A percentile compares a stretch with the other conserved stretches of the same genome.
These are phyloP conservation scores for Sepioteuthis lessoniana DNA, from an alignment of 2,888 invertebrate genomes.

Conservation along the genomic window DNA sequence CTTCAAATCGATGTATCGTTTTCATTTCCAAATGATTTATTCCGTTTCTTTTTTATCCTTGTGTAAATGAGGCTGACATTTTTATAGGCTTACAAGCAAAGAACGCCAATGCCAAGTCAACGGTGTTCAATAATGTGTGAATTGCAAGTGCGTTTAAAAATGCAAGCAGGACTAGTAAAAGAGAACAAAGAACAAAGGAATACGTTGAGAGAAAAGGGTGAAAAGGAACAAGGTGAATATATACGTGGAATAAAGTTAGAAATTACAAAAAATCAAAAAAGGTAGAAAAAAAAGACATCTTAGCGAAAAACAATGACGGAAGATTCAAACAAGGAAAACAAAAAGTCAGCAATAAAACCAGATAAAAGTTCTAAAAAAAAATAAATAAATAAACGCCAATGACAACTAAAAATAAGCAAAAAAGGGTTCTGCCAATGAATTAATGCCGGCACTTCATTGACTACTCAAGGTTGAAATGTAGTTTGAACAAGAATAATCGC, in stretches of 20 bases:
- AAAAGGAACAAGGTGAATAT: too few relatives aligned
- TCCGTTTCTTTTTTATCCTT: not conserved
- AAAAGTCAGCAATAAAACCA: too few relatives aligned
- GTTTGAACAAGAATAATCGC: not conserved
- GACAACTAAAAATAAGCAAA: accelerated
- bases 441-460: not conserved
- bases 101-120: not conserved
- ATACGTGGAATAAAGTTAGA: too few relatives aligned
- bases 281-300: too few relatives aligned
- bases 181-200: too few relatives aligned
- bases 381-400: not conserved
- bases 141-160: not conserved
- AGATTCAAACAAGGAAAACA: too few relatives aligned
- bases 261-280: too few relatives aligned
- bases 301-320: too few relatives aligned
- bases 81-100: not conserved
- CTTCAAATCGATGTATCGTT: not conserved
- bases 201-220: too few relatives aligned
- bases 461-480: constrained; percentile 1
- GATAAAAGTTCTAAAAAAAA: not conserved
- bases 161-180: too few relatives aligned
- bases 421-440: not conserved
- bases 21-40: not conserved
- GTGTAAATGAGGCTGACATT: not conserved
- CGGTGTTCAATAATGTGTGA: not conserved